Evolutionary conservation across 2,888 invertebrate species (phyloP).

Genomic region (Ophonus ardosiacus): DNA sequence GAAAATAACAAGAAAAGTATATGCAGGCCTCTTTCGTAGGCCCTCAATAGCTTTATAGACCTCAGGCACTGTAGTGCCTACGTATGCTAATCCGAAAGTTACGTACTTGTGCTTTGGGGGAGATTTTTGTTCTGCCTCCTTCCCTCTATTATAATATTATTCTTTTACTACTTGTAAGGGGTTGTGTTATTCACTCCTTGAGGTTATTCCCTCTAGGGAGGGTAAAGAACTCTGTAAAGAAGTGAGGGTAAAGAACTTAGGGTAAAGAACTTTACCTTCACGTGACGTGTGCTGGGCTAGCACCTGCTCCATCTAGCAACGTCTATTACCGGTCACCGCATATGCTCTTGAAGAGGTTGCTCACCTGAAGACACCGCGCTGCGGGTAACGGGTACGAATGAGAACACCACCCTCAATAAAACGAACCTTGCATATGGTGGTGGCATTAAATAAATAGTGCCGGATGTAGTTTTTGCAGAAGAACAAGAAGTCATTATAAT

Average conservation of each 20-base stretch:
- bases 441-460: not conserved
- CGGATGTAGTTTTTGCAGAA: not conserved
- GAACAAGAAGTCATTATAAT: not conserved
- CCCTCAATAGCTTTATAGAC: no score
- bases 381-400: no score
- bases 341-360: conserved; percentile 48
- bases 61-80: no score
- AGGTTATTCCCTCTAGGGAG: not conserved
- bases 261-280: not conserved
- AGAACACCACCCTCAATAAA: not conserved
- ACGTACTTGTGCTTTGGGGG: not conserved
- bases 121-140: not conserved
- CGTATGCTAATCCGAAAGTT: no score
- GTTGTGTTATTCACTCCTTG: not conserved
- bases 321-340: conserved; percentile 56
- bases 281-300: not conserved
- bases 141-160: not conserved
- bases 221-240: not conserved
- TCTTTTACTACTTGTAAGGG: not conserved
- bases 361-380: conserved; percentile 10
- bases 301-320: conserved; percentile 59
- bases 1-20: no score
- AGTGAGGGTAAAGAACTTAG: not conserved
- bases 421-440: not conserved
- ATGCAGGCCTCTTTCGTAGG: no score